Conservation (phyloP, 2,888 invertebrate genomes). For the Bombylius discolor region DNA sequence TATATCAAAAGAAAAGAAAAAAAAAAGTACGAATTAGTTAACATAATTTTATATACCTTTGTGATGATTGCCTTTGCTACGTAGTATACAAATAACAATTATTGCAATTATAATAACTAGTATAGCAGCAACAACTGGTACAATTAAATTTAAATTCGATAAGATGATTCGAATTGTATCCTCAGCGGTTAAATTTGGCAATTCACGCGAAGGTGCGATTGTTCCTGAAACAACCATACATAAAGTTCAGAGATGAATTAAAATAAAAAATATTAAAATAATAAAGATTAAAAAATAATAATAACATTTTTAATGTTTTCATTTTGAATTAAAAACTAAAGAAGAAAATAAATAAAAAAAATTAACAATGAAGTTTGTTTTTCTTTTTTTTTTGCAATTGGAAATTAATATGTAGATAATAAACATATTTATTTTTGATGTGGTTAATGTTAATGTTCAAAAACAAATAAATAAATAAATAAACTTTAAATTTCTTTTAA, state of each 20-base stretch:
- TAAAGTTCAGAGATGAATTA: conserved; percentile 10
- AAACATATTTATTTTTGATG: neutral
- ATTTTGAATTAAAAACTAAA: too few species aligned
- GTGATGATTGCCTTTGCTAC: conserved; percentile 68
- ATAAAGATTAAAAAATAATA: neutral
- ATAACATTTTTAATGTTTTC: too few species aligned
- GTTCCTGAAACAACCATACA: conserved; percentile 69
- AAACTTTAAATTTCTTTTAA: too few species aligned
- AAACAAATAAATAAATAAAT: neutral
- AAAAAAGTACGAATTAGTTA: conserved; percentile 28
- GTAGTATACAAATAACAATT: conserved; percentile 83
- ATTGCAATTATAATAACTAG: conserved; percentile 88
- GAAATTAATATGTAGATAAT: too few species aligned
- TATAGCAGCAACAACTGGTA: conserved; percentile 82
- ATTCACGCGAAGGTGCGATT: conserved; percentile 80
- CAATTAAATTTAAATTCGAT: conserved; percentile 84
- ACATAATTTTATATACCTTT: conserved; percentile 54
- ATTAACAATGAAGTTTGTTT: too few species aligned
- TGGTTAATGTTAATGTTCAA: neutral
- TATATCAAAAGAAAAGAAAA: conserved; percentile 22
- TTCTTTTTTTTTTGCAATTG: too few species aligned
- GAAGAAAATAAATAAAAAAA: too few species aligned
- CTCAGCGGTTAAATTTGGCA: conserved; percentile 62
- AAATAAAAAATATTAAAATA: conserved; percentile 10
- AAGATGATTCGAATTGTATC: conserved; percentile 78